Base-by-base conservation (phyloP, 2,888 invertebrate genomes). In the Trachelus tabidus region DNA sequence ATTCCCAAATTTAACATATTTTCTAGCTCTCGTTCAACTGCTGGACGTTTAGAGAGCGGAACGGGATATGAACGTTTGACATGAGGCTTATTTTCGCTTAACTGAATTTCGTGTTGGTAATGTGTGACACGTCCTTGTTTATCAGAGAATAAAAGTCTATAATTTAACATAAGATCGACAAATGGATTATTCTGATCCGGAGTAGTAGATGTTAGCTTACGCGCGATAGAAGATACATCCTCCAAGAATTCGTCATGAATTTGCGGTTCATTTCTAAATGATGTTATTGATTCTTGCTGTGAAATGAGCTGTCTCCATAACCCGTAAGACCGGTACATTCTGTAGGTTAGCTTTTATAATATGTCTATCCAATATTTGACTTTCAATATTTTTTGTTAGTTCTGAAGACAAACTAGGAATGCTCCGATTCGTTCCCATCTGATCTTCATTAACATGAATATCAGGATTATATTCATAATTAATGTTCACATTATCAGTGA, bases 51-150 rank as follows among this genome's bases (percentile, higher is more conserved):
- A 11, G 85, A 80, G 68, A 86, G 81, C 11, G 88, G 87, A 12
- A 89, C 81, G 1, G 89, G 85, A 79, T 90, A 89, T 11, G 85
- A 83, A 30, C 81, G 73, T 73, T 79, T 76, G 81, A 88, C 37
- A 75, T 78, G 74, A 1, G 83, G 83, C 56, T 82, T 83, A 0
- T 79, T 69, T 40, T 84, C 81, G 11, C 76, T 75, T 73, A 86
- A 75, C 34, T 83, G 81, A 12, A 87, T 85, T 23, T 79, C 69
- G 76, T 87, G 87, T 35, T 81, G 76, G 78, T 87, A 88, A 82
- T 79, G 34, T 69, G 40, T 30, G 81, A 84, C 76, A 3, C 33
- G 3, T 33, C 86, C 86, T 1, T 86, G 84, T 37, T 80, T 76
- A 23, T 81, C 79, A 1, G 81, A 83, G 75, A 86, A 86, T 33